phyloP scores from a whole-genome alignment of 1,140 invertebrate genomes.

The Linepithema humile region DNA sequence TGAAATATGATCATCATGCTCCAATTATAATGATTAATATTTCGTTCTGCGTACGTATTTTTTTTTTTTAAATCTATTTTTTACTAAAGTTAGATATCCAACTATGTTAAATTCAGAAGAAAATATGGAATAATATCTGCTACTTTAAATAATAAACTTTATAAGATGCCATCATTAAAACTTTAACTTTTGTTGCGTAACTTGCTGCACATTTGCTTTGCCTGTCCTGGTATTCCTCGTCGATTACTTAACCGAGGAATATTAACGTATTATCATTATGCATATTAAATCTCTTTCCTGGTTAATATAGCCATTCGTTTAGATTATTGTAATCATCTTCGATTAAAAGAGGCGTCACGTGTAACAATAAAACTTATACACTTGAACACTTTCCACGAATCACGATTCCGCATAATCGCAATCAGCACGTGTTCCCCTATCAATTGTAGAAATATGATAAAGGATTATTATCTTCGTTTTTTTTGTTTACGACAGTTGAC shows the following conservation, averaged over 20 bases:
- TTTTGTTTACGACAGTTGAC: background rate
- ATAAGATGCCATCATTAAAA: slow-evolving; percentile 29
- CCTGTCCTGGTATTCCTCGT: background rate
- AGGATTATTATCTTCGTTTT: background rate
- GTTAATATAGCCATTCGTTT: background rate
- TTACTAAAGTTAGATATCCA: background rate
- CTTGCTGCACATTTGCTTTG: slow-evolving; percentile 4
- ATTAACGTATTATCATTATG: slow-evolving; percentile 17
- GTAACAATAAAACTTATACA: background rate
- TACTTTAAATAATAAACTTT: slow-evolving; percentile 25
- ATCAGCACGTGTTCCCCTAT: background rate
- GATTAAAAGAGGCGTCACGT: background rate
- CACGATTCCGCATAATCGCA: slow-evolving; percentile 15
- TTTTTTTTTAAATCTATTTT: background rate
- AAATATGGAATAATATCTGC: background rate
- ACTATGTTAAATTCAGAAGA: background rate
- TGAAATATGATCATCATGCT: slow-evolving; percentile 10
- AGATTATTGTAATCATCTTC: background rate
- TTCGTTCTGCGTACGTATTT: background rate
- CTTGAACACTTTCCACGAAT: slow-evolving; percentile 6
- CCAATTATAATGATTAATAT: slow-evolving; percentile 21
- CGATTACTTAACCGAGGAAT: slow-evolving; percentile 25
- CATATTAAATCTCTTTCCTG: slow-evolving; percentile 19
- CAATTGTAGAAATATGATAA: background rate
- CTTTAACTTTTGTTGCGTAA: slow-evolving; percentile 22